Evolutionary conservation across 2,888 invertebrate species (phyloP), one percentile per base, ranked within the genome.

Genomic region (Scaptomyza tumidula): DNA sequence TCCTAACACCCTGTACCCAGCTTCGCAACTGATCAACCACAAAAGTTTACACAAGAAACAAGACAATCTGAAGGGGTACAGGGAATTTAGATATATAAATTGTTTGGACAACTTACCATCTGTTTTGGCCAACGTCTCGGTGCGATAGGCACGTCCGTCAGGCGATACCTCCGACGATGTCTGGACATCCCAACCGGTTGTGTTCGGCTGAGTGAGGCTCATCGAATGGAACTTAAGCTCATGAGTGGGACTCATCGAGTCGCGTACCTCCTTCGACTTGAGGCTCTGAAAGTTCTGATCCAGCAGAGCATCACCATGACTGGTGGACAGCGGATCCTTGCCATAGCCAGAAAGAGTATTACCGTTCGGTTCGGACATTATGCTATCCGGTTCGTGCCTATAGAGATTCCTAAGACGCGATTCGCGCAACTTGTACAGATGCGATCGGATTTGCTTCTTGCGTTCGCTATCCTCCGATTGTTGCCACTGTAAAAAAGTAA

Each of bases 371-470:
- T 91, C 91, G 49, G 86, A 66, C 90, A 94, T 94, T 44, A 72
- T 59, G 16, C 27, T 87, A 37, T 89, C 83, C 55, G 93, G 71
- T 43, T 84, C 93, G 54, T 91, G 92, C 50, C 88, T 82, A 93
- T 96, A 96, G 78, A 96, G 95, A 91, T 95, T 95, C 89, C 95
- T 94, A 87, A 97, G 93, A 69, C 96, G 94, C 89, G 95, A 95
- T 91, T 97, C 97, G 48, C 97, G 94, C 90, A 97, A 93, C 83
- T 95, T 95, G 92, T 96, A 97, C 95, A 97, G 96, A 92, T 97
- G 95, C 48, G 96, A 94, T 69, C 97, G 95, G 86, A 98, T 97
- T 92, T 97, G 96, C 91, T 97, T 97, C 93, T 97, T 96, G 75
- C 95, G 95, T 58, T 96, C 95, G 91, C 96, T 96, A 92, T 97